Base-by-base conservation (phyloP, 1,140 invertebrate genomes). In the Triops cancriformis region DNA sequence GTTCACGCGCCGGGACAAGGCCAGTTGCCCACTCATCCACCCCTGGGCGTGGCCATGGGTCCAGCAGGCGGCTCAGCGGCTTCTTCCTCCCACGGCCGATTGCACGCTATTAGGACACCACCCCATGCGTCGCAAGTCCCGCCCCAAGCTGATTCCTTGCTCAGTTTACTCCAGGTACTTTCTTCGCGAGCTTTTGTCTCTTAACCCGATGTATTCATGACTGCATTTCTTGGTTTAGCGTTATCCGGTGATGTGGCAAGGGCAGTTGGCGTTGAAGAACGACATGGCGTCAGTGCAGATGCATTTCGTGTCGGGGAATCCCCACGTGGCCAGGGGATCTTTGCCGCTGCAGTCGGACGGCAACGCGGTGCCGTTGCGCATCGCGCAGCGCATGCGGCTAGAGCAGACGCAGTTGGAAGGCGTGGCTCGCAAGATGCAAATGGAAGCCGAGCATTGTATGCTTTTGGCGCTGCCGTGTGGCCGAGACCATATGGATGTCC, bases 191-290 rank as follows among this genome's bases (percentile, higher is more conserved):
- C n/a, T n/a, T n/a, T n/a, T n/a, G n/a, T n/a, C n/a, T n/a, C n/a
- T n/a, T n/a, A n/a, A n/a, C n/a, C n/a, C n/a, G n/a, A n/a, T n/a
- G n/a, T n/a, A n/a, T n/a, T n/a, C n/a, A n/a, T n/a, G n/a, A n/a
- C n/a, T n/a, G n/a, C n/a, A n/a, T n/a, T n/a, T n/a, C n/a, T n/a
- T n/a, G n/a, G n/a, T n/a, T n/a, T n/a, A 94, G 89, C 89, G 92
- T 37, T 96, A 97, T 85, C 94, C 94, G 1, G 91, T 98, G 31
- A 94, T 98, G 91, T 99, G 97, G 97, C 94, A 97, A 87, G 97
- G 97, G 1, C 84, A 96, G 43, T 84, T 99, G 80, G 95, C 94
- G 0, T 86, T 99, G 42, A 99, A 99, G 85, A 98, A 96, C 85
- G 96, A 98, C 84, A 93, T 93, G 81, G 95, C 96, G 4, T 93